Conservation (phyloP, 2,797 vertebrate species). For the Numenius phaeopus region DNA sequence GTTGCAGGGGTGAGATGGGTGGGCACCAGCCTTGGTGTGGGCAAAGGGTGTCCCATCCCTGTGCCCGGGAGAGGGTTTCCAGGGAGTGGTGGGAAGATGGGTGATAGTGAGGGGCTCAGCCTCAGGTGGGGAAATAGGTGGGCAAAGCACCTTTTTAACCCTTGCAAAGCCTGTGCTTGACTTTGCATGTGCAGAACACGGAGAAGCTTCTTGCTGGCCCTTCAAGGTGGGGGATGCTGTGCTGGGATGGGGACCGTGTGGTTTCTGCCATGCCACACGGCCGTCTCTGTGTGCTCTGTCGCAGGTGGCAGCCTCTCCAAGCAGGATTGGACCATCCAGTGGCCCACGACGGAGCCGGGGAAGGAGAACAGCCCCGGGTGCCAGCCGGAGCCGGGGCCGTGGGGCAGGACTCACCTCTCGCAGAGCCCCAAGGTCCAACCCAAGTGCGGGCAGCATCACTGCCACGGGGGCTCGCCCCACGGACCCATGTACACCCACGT, state of each 20-base stretch:
- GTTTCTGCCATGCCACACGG: rapidly evolving
- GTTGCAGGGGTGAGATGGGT: too few species aligned
- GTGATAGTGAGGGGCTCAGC: background rate
- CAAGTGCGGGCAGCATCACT: slow-evolving; percentile 90
- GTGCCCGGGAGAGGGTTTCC: rapidly evolving
- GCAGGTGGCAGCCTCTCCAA: slow-evolving; percentile 90
- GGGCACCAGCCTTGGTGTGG: background rate
- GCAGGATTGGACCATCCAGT: slow-evolving; percentile 98
- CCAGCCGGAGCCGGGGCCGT: slow-evolving; percentile 85
- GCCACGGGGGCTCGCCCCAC: slow-evolving; percentile 82
- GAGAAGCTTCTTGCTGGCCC: background rate
- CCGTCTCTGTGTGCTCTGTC: background rate
- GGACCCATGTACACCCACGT: slow-evolving; percentile 82
- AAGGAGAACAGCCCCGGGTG: slow-evolving; percentile 92
- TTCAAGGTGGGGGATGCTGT: rapidly evolving
- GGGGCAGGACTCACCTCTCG: slow-evolving; percentile 90
- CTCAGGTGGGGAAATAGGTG: background rate
- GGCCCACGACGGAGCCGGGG: slow-evolving; percentile 91
- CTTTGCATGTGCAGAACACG: rapidly evolving
- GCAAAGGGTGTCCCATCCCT: background rate
- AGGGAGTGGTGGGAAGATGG: too few species aligned
- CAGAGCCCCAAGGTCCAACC: slow-evolving; percentile 91
- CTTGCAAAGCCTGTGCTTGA: rapidly evolving
- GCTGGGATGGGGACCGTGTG: rapidly evolving
- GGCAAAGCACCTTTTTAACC: background rate